Conservation (phyloP, 2,113 vertebrate genomes). For the Neotragus moschatus region DNA sequence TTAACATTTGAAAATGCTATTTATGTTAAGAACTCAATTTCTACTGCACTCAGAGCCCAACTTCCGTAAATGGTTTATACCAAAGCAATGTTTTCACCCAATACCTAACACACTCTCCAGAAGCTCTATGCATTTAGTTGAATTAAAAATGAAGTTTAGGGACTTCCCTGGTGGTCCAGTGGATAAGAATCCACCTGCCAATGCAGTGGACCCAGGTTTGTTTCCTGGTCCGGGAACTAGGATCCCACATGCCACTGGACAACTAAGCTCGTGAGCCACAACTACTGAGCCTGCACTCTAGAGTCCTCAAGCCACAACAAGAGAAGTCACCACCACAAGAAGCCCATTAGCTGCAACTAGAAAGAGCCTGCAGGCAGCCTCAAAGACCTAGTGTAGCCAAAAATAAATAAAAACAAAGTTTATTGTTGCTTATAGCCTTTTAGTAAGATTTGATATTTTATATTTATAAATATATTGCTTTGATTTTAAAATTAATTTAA, state of each 20-base stretch:
- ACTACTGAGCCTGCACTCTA: not conserved
- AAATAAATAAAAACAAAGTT: not conserved
- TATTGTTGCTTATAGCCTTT: not conserved
- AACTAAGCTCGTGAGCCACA: not conserved
- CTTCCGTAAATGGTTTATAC: not conserved
- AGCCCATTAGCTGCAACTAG: not conserved
- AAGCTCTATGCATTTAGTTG: not conserved
- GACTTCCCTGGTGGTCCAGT: not conserved
- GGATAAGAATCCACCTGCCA: not conserved
- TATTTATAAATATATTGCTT: not conserved
- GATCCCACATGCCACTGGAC: not conserved
- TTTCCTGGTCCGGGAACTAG: not conserved
- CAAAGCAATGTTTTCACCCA: not conserved
- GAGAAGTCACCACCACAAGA: not conserved
- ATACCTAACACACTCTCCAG: not conserved
- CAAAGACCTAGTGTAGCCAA: not conserved
- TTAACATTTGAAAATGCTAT: not conserved
- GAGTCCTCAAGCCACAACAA: not conserved
- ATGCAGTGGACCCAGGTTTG: not conserved
- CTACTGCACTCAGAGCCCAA: not conserved
- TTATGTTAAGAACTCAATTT: not conserved
- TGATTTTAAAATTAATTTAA: not conserved
- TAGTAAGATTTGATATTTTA: conserved; percentile 1
- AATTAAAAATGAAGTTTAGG: not conserved
- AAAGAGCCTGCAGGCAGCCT: not conserved